Evolutionary conservation across 2,888 invertebrate species (phyloP).

Genomic region (Pediacus dermestoides): DNA sequence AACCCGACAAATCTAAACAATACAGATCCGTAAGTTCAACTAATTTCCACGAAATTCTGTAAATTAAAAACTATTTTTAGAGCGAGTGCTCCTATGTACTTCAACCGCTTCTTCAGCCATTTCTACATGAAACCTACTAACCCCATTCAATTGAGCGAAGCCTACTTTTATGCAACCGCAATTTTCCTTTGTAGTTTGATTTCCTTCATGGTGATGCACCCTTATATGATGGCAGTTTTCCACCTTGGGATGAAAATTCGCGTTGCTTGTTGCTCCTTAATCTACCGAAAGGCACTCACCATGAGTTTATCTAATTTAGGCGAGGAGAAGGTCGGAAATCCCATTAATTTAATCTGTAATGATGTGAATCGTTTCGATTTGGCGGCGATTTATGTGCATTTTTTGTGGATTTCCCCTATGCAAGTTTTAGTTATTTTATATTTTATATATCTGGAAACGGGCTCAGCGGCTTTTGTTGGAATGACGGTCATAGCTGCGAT

Average conservation of each 20-base stretch:
- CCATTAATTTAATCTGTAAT: conserved; percentile 70
- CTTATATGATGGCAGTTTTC: conserved; percentile 63
- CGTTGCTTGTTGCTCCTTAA: conserved; percentile 66
- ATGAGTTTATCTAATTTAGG: conserved; percentile 70
- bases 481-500: conserved; percentile 56
- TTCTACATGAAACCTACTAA: no score
- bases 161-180: conserved; percentile 57
- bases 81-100: conserved; percentile 38
- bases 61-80: conserved; percentile 19
- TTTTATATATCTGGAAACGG: conserved; percentile 54
- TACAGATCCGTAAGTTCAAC: conserved; percentile 30
- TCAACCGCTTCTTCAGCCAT: no score
- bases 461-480: conserved; percentile 51
- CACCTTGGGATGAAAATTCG: conserved; percentile 71
- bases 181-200: conserved; percentile 57
- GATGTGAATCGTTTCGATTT: conserved; percentile 73
- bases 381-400: conserved; percentile 65
- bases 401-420: conserved; percentile 68
- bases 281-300: conserved; percentile 72
- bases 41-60: background rate
- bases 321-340: conserved; percentile 60
- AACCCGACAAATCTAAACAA: conserved; percentile 45
- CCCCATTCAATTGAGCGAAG: conserved; percentile 47
- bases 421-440: conserved; percentile 59
- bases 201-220: conserved; percentile 66